Conservation (phyloP, 2,888 invertebrate genomes). For the Aspidapion aeneum region DNA sequence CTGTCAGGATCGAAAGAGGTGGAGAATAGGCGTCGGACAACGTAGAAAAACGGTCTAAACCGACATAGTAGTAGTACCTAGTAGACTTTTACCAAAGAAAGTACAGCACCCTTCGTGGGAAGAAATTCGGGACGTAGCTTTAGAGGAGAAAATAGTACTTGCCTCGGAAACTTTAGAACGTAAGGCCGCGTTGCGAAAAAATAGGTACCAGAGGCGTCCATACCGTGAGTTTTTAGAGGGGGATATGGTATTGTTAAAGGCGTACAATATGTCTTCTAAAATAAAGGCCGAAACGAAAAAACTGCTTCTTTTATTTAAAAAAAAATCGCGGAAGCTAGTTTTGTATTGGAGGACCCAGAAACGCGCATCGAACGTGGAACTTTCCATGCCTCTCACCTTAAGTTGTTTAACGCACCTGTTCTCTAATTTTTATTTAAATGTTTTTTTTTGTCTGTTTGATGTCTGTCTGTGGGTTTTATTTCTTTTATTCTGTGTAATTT, state of each 20-base stretch:
- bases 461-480: too few relatives aligned
- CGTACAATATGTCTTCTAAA: neutral
- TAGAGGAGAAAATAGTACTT: neutral
- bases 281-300: neutral
- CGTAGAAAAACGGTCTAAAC: too few relatives aligned
- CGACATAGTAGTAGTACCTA: too few relatives aligned
- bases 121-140: conserved; percentile 1
- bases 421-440: too few relatives aligned
- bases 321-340: neutral
- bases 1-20: too few relatives aligned
- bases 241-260: neutral
- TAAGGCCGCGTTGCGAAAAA: neutral
- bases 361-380: neutral
- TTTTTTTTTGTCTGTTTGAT: too few relatives aligned
- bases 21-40: too few relatives aligned
- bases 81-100: neutral
- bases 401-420: neutral
- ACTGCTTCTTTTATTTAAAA: neutral
- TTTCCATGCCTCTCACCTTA: neutral
- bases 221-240: neutral
- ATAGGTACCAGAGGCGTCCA: neutral
- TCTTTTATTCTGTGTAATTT: too few relatives aligned
- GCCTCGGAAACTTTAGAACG: neutral
- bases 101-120: neutral
- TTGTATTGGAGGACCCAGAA: neutral